These are phyloP conservation scores for Apogon talboti DNA, from an alignment of 2,797 vertebrate species.

Conservation along the genomic window DNA sequence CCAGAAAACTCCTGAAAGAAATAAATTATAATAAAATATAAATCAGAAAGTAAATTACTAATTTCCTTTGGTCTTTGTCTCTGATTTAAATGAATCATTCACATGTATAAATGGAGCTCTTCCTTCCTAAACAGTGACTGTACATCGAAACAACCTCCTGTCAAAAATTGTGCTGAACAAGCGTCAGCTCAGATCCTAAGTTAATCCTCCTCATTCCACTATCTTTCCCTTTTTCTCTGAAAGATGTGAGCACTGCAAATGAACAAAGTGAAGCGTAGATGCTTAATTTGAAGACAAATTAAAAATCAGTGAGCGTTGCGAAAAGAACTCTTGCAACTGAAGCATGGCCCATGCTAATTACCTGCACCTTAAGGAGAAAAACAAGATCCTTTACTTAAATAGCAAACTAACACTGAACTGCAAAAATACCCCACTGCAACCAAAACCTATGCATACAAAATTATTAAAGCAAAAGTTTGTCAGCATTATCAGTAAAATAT, in stretches of 20 bases:
- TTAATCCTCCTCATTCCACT: constrained; percentile 39
- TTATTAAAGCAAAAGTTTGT: no score
- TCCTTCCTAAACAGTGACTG: background rate
- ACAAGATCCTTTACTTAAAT: no score
- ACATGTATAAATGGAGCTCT: constrained; percentile 1
- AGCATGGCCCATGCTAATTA: constrained; percentile 16
- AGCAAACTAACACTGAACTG: no score
- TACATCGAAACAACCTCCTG: constrained; percentile 7
- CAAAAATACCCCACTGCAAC: no score
- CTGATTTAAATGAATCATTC: background rate
- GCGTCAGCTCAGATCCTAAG: constrained; percentile 52
- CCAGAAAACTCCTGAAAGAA: constrained; percentile 91
- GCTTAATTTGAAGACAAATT: constrained; percentile 11
- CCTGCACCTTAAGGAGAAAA: background rate
- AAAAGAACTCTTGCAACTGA: background rate
- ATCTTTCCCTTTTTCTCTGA: constrained; percentile 16
- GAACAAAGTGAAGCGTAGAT: constrained; percentile 11
- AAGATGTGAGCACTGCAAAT: constrained; percentile 15
- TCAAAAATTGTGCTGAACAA: constrained; percentile 54
- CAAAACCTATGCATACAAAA: no score
- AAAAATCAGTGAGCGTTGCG: constrained; percentile 1
- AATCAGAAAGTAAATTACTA: background rate
- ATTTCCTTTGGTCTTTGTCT: background rate
- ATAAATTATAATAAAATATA: constrained; percentile 10
- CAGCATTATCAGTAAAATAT: no score